Evolutionary conservation across 2,113 vertebrate genomes (phyloP).

Genomic region (Edolisoma coerulescens): DNA sequence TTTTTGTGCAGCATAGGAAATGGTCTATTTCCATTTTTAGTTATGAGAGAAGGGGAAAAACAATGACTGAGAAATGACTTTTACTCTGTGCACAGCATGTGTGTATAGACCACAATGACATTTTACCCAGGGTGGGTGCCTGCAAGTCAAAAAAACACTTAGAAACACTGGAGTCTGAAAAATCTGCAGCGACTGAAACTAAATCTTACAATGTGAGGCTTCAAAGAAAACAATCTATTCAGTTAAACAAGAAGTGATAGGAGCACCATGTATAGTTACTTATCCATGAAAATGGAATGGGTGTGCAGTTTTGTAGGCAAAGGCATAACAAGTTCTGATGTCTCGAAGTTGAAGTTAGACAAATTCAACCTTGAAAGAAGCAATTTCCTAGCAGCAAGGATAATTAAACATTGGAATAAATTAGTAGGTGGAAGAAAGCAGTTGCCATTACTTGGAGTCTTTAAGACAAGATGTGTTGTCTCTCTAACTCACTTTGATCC

Average conservation of each 20-base stretch:
- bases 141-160: not conserved
- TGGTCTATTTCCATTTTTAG: not conserved
- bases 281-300: conserved; percentile 26
- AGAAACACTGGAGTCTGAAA: not conserved
- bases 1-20: not conserved
- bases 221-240: not conserved
- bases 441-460: not conserved
- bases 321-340: not conserved
- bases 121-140: not conserved
- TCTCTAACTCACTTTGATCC: not conserved
- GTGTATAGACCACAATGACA: not conserved
- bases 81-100: not conserved
- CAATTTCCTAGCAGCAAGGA: conserved; percentile 35
- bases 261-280: not conserved
- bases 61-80: not conserved
- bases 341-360: not conserved
- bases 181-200: not conserved
- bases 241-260: not conserved
- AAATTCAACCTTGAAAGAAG: conserved; percentile 38
- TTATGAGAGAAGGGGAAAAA: not conserved
- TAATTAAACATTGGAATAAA: conserved; percentile 50
- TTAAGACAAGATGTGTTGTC: not conserved
- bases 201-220: not conserved
- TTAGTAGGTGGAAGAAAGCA: conserved; percentile 2
- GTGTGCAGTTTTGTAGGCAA: not conserved